These are phyloP conservation scores for Orius insidiosus DNA, from an alignment of 1,140 invertebrate genomes.

Conservation along the genomic window DNA sequence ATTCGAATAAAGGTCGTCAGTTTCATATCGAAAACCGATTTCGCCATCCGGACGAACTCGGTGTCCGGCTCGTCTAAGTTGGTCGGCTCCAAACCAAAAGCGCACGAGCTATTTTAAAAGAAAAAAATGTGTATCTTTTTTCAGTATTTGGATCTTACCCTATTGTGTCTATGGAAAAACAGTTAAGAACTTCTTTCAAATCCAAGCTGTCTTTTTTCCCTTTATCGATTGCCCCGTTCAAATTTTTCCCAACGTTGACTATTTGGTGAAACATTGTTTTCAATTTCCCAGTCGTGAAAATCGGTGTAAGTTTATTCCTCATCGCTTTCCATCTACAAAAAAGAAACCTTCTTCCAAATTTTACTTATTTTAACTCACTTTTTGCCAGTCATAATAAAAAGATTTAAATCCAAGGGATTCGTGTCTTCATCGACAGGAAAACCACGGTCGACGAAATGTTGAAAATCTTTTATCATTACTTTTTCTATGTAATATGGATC, in stretches of 20 bases:
- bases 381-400: conserved; percentile 21
- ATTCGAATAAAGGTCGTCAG: conserved; percentile 2
- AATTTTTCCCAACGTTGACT: not conserved
- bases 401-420: not conserved
- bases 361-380: not conserved
- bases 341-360: too few relatives aligned
- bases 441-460: conserved; percentile 22
- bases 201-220: not conserved
- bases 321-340: conserved; percentile 39
- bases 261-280: conserved; percentile 16
- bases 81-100: conserved; percentile 40
- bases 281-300: conserved; percentile 40
- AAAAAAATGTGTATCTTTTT: too few relatives aligned
- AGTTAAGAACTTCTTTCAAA: not conserved
- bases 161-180: conserved; percentile 3
- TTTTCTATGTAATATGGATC: conserved; percentile 30
- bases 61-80: conserved; percentile 29
- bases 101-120: conserved; percentile 19
- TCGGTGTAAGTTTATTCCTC: conserved; percentile 38
- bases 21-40: conserved; percentile 16
- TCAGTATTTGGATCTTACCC: not conserved
- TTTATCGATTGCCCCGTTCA: not conserved
- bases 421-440: conserved; percentile 9
- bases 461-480: conserved; percentile 24
- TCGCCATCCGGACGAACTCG: conserved; percentile 28